These are phyloP conservation scores for Adela reaumurella DNA, from an alignment of 2,888 invertebrate genomes.

Conservation along the genomic window DNA sequence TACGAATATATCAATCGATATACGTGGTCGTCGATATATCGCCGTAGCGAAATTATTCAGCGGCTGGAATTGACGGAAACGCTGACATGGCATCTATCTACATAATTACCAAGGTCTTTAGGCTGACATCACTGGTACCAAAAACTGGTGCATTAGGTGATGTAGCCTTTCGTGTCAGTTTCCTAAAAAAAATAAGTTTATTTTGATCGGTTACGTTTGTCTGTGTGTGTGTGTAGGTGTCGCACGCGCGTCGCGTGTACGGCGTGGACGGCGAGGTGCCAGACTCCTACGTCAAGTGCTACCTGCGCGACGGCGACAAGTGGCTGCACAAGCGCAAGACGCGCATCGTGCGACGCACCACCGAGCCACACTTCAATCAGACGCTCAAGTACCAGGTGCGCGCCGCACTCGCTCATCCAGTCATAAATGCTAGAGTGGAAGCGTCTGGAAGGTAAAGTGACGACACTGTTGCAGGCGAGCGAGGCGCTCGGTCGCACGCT, in stretches of 20 bases:
- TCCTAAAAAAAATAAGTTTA: no score
- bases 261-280: conserved; percentile 67
- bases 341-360: conserved; percentile 73
- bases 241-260: conserved; percentile 45
- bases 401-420: no score
- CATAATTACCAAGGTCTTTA: no score
- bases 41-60: no score
- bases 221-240: conserved; percentile 24
- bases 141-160: no score
- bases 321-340: conserved; percentile 92
- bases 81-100: no score
- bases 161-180: no score
- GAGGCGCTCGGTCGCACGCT: conserved; percentile 77
- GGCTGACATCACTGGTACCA: no score
- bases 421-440: neutral
- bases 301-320: conserved; percentile 83
- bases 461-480: conserved; percentile 47
- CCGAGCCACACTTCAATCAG: conserved; percentile 83
- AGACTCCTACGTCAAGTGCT: conserved; percentile 93
- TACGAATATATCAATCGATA: no score
- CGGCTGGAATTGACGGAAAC: no score
- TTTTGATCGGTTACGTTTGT: no score
- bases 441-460: neutral
- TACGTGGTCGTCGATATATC: no score
- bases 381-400: conserved; percentile 77